Evolutionary conservation across 2,113 vertebrate species (phyloP).

Genomic region (Cathartes aura): DNA sequence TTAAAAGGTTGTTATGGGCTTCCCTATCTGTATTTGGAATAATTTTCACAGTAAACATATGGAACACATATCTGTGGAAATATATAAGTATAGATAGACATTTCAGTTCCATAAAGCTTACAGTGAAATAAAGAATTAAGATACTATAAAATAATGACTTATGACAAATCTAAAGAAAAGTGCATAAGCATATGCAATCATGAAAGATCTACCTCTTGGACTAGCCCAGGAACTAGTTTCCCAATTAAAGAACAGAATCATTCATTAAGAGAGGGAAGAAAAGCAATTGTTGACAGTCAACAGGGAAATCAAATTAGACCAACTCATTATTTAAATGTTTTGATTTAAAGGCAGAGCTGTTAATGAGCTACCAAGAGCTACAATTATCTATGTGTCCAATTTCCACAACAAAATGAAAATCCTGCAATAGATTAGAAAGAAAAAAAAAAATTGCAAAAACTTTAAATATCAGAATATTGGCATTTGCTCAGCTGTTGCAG

Average conservation of each 20-base stretch:
- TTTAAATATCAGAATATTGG: neutral
- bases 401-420: conserved; percentile 32
- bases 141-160: neutral
- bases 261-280: conserved; percentile 30
- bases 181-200: neutral
- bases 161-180: neutral
- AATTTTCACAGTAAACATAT: neutral
- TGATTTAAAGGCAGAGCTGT: conserved; percentile 32
- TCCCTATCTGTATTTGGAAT: neutral
- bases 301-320: conserved; percentile 53
- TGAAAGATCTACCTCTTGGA: neutral
- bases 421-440: neutral
- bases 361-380: conserved; percentile 55
- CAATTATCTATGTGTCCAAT: conserved; percentile 40
- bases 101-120: neutral
- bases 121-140: neutral
- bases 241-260: neutral
- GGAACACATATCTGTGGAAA: neutral
- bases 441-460: neutral
- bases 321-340: conserved; percentile 59
- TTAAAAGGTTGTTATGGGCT: neutral
- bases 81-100: neutral
- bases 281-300: conserved; percentile 28
- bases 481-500: neutral
- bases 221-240: neutral